Evolutionary conservation across 2,113 vertebrate genomes (phyloP), one percentile per base, ranked within the genome.

Genomic region (Eudorcas thomsonii): DNA sequence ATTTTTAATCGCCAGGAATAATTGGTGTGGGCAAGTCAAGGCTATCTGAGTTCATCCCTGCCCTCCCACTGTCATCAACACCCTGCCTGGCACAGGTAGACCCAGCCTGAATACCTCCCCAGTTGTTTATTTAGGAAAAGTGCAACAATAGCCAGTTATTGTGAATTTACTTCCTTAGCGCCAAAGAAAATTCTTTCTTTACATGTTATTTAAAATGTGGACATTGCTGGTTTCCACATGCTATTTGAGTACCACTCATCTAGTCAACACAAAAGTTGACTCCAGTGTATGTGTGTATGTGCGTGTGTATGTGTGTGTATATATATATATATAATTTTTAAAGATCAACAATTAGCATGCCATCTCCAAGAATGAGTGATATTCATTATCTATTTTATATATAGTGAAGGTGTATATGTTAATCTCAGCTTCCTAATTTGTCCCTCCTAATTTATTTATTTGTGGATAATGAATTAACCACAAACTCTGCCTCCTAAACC

Each of bases 1-100:
- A 52, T 87, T 92, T 90, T 96, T 90, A 96, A 97, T 97, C 87
- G 17, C 64, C 55, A 30, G 45, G 80, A 71, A 95, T 95, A 90
- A 90, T 55, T 55, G 25, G n/a, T 64, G 23, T 50, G 80, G 50
- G 16, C 54, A 82, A 97, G 85, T 93, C 84, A 90, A 95, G 48
- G 59, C 83, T 82, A 4, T 64, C 62, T 91, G 33, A 83, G 28
- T 94, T n/a, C 57, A 54, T 33, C 43, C 43, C 57, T 92, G 52
- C 77, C 48, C 39, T 84, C 74, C 39, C 39, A 9, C 83, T 33
- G 28, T 30, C 7, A 2, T 57, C 12, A 14, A 2, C 9, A n/a
- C 45, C 7, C 54, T 7, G 12, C 7, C 59, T 74, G 87, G 88
- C 93, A 95, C 81, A 39, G 55, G 36, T 13, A 78, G 55, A 82